A percentile compares a stretch with the other conserved stretches of the same genome.
phyloP scores from a whole-genome alignment of 2,888 invertebrate genomes.

The Auanema freiburgensis region DNA sequence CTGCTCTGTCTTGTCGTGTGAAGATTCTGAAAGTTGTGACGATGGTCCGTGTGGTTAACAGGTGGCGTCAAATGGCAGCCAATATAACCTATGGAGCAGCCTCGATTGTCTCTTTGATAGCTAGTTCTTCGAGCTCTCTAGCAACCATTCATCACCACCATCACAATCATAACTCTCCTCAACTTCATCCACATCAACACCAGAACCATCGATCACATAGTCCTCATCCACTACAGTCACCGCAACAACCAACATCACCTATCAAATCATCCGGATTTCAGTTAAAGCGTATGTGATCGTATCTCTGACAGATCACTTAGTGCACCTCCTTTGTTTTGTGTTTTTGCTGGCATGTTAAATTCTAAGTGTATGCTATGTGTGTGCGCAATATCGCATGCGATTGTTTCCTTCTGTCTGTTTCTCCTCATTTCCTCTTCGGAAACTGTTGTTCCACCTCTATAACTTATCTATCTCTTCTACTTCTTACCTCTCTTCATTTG shows the following conservation, averaged over 20 bases:
- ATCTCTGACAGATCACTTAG: conserved; percentile 4
- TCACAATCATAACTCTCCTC: not conserved
- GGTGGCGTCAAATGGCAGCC: conserved; percentile 48
- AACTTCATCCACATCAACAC: no score
- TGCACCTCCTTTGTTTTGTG: not conserved
- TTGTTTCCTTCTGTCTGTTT: conserved; percentile 10
- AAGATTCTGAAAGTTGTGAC: conserved; percentile 62
- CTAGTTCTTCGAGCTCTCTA: conserved; percentile 19
- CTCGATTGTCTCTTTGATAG: conserved; percentile 37
- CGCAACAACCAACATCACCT: not conserved
- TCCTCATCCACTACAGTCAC: no score
- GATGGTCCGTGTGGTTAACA: conserved; percentile 60
- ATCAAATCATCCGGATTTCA: not conserved
- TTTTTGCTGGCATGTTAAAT: conserved; percentile 3
- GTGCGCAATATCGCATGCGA: conserved; percentile 10
- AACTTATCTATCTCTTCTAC: conserved; percentile 22
- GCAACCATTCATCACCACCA: not conserved
- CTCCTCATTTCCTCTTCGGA: conserved; percentile 5
- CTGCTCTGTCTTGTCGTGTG: conserved; percentile 49
- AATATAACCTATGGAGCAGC: conserved; percentile 42
- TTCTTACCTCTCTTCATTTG: conserved; percentile 20
- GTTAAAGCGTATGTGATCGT: conserved; percentile 3
- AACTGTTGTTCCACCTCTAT: not conserved
- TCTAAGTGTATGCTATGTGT: conserved; percentile 3
- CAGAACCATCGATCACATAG: no score